phyloP scores from a whole-genome alignment of 2,888 invertebrate species.

The Arge pagana region DNA sequence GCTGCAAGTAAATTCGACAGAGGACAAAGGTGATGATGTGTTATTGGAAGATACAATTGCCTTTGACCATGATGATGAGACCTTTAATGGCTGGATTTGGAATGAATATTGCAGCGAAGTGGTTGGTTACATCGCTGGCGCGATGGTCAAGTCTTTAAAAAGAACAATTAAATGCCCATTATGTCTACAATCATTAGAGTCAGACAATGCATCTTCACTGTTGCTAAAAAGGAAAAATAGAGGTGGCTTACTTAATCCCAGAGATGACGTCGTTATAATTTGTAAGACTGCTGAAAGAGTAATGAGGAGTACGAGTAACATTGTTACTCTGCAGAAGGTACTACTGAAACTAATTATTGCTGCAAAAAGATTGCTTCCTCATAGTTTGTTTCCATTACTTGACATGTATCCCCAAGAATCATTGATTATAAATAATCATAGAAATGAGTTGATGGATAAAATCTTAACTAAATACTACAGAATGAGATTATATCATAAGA shows the following conservation, averaged over 20 bases:
- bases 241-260: slow-evolving; percentile 6
- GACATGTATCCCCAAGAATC: neutral
- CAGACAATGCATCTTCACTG: slow-evolving; percentile 3
- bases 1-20: neutral
- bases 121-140: slow-evolving; percentile 2
- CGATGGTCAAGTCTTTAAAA: slow-evolving; percentile 1
- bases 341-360: neutral
- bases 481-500: slow-evolving; percentile 1
- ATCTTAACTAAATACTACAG: neutral
- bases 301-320: neutral
- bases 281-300: slow-evolving; percentile 5
- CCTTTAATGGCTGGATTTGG: slow-evolving; percentile 6
- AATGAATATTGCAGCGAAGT: slow-evolving; percentile 3
- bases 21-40: slow-evolving; percentile 1
- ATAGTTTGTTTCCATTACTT: neutral
- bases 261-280: slow-evolving; percentile 2
- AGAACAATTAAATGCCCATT: neutral
- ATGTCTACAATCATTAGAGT: neutral
- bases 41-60: slow-evolving; percentile 2
- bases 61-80: slow-evolving; percentile 1
- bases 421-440: neutral
- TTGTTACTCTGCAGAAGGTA: neutral
- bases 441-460: neutral
- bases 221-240: neutral
- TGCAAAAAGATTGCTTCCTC: neutral